phyloP scores from a whole-genome alignment of 2,888 invertebrate species.

The Rosalia funebris region DNA sequence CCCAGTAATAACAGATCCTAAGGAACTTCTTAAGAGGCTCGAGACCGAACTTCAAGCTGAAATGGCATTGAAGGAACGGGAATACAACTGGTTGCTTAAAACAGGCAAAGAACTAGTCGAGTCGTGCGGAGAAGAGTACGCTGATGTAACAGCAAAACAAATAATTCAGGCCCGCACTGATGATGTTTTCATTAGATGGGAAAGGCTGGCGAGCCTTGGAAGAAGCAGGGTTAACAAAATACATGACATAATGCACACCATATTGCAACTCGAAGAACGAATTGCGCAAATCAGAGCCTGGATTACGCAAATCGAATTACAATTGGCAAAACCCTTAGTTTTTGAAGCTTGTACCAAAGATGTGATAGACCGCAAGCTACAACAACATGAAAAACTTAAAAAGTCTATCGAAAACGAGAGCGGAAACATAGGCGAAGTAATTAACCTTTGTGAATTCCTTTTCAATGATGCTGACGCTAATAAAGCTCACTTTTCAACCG shows the following conservation, averaged over 20 bases:
- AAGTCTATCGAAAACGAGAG: constrained; percentile 81
- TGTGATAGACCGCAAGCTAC: constrained; percentile 74
- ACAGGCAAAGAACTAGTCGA: constrained; percentile 75
- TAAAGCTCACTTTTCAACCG: constrained; percentile 77
- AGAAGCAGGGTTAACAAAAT: constrained; percentile 77
- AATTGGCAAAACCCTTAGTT: constrained; percentile 73
- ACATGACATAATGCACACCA: constrained; percentile 76
- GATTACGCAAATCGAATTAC: constrained; percentile 78
- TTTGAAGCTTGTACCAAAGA: constrained; percentile 74
- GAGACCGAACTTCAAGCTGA: constrained; percentile 82
- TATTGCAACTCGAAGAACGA: constrained; percentile 75
- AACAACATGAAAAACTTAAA: constrained; percentile 78
- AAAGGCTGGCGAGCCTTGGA: constrained; percentile 75
- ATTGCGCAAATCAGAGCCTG: constrained; percentile 78
- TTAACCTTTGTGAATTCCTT: constrained; percentile 82
- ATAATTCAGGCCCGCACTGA: constrained; percentile 69
- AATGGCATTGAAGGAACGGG: constrained; percentile 78
- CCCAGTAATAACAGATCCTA: constrained; percentile 71
- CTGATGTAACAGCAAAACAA: constrained; percentile 69
- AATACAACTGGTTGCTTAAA: constrained; percentile 79
- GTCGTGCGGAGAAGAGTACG: constrained; percentile 73
- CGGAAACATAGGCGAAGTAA: constrained; percentile 79
- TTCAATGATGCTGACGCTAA: constrained; percentile 79
- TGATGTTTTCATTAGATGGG: constrained; percentile 77
- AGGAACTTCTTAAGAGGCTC: constrained; percentile 76